These are phyloP conservation scores for Selene dorsalis DNA, from an alignment of 2,797 vertebrate genomes.

Conservation along the genomic window DNA sequence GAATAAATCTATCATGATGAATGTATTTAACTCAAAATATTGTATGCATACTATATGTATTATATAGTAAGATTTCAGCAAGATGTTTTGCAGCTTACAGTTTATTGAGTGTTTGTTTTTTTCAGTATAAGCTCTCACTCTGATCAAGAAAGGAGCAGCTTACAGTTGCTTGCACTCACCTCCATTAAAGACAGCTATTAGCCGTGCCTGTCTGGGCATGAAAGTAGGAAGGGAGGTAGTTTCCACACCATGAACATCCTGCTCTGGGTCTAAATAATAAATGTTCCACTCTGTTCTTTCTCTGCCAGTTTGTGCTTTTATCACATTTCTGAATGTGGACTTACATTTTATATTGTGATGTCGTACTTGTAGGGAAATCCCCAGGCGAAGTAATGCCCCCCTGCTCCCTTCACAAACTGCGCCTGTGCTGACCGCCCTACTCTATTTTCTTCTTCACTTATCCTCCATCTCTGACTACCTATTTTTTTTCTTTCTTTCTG, in stretches of 20 bases:
- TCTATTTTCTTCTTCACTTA: constrained; percentile 54
- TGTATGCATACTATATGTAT: neutral
- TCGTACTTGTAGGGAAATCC: neutral
- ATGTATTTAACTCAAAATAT: neutral
- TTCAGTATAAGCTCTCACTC: neutral
- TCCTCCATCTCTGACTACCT: constrained; percentile 66
- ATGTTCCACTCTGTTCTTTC: neutral
- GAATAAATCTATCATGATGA: neutral
- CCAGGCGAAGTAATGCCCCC: neutral
- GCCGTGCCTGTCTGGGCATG: neutral
- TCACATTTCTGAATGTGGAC: constrained; percentile 2
- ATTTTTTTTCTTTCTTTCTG: constrained; percentile 66
- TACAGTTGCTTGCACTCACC: neutral
- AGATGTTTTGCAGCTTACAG: constrained; percentile 1
- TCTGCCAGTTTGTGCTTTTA: neutral
- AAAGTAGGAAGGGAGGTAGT: neutral
- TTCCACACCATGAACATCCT: no score
- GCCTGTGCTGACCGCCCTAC: constrained; percentile 27
- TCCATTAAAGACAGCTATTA: neutral
- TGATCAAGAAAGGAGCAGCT: neutral
- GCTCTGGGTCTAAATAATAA: neutral
- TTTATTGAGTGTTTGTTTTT: neutral
- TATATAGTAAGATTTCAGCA: constrained; percentile 8
- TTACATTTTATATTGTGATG: constrained; percentile 4
- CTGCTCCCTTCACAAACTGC: neutral